These are phyloP conservation scores for Agrotis exclamationis DNA, from an alignment of 2,888 invertebrate species.

Conservation along the genomic window DNA sequence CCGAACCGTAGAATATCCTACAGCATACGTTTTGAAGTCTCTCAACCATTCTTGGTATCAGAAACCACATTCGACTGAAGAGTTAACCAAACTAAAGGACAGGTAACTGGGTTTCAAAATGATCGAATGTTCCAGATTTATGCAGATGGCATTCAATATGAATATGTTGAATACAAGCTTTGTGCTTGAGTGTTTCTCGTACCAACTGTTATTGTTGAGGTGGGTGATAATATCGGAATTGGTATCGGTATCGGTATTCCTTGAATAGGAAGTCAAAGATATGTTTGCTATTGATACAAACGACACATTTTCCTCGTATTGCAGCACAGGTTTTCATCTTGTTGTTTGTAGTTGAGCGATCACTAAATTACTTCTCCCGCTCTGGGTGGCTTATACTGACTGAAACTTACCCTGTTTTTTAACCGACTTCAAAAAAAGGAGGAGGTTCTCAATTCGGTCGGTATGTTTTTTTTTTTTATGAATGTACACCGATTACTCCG, in stretches of 20 bases:
- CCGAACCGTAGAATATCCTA: too few relatives aligned
- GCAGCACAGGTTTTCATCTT: neutral
- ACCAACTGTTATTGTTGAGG: conserved; percentile 14
- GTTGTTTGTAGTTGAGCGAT: too few relatives aligned
- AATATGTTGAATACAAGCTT: conserved; percentile 18
- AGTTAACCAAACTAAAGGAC: conserved; percentile 3
- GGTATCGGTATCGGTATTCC: conserved; percentile 16
- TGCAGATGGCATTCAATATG: conserved; percentile 32
- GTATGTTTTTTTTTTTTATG: too few relatives aligned
- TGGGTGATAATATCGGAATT: conserved; percentile 1
- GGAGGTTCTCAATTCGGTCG: too few relatives aligned
- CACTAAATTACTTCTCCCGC: too few relatives aligned
- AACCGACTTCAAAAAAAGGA: too few relatives aligned
- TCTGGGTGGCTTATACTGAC: too few relatives aligned
- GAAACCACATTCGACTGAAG: conserved; percentile 1
- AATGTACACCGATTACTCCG: too few relatives aligned
- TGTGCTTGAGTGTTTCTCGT: conserved; percentile 33
- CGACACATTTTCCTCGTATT: conserved; percentile 25
- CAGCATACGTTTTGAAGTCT: too few relatives aligned
- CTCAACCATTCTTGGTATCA: neutral
- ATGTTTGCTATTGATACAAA: conserved; percentile 24
- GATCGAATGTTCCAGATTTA: conserved; percentile 22
- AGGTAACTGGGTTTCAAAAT: conserved; percentile 18
- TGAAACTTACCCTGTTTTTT: too few relatives aligned
- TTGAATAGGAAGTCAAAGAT: conserved; percentile 21